Conservation (phyloP, 1,140 invertebrate species). For the Drosophila hydei region DNA sequence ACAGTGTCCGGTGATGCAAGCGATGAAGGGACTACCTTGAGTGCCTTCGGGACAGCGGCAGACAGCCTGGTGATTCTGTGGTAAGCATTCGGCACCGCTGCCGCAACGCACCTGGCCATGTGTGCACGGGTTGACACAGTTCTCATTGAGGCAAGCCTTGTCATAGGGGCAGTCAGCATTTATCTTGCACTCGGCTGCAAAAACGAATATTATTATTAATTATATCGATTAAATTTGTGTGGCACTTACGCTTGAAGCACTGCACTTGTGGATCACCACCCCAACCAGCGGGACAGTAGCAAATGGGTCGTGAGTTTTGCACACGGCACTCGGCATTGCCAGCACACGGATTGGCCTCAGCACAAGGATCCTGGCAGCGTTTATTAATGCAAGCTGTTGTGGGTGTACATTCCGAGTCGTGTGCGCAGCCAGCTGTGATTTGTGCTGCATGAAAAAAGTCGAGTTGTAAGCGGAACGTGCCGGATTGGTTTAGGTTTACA, state of each 20-base stretch:
- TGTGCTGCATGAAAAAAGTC: conserved; percentile 40
- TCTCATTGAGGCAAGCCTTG: conserved; percentile 90
- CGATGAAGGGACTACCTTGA: conserved; percentile 91
- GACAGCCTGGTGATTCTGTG: conserved; percentile 89
- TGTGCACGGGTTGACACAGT: conserved; percentile 91
- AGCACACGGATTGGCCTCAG: conserved; percentile 90
- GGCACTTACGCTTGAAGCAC: conserved; percentile 93
- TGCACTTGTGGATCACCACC: conserved; percentile 93
- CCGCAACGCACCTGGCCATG: conserved; percentile 88
- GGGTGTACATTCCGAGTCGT: conserved; percentile 89
- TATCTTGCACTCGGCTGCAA: conserved; percentile 91
- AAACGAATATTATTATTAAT: conserved; percentile 31
- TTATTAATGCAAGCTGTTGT: conserved; percentile 91
- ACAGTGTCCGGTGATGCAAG: conserved; percentile 93
- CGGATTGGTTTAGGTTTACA: not conserved
- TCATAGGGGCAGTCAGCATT: conserved; percentile 94
- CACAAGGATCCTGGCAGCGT: conserved; percentile 91
- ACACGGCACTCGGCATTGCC: conserved; percentile 90
- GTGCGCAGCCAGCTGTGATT: conserved; percentile 87
- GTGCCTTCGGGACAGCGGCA: conserved; percentile 93
- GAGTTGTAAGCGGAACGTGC: not conserved
- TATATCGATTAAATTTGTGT: no score
- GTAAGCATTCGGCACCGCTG: conserved; percentile 90
- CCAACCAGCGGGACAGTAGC: conserved; percentile 92
- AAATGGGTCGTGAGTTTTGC: conserved; percentile 89